Evolutionary conservation across 1,140 invertebrate species (phyloP).

Genomic region (Listronotus oregonensis): DNA sequence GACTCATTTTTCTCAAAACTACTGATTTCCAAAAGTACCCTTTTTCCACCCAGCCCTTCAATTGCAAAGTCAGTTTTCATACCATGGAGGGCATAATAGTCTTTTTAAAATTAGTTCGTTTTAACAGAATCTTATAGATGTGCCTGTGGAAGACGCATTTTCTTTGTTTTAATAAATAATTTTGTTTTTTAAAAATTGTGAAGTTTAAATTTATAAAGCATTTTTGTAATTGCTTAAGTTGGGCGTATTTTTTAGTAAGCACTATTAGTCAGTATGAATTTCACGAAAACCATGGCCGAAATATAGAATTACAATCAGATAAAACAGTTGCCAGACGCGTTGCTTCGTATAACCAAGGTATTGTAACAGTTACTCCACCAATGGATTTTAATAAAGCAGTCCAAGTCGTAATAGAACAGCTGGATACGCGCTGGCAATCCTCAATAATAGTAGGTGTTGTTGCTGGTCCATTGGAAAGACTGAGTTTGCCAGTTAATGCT

Average conservation of each 20-base stretch:
- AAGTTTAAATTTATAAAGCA: too few relatives aligned
- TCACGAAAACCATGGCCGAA: conserved; percentile 58
- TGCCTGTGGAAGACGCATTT: too few relatives aligned
- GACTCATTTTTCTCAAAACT: too few relatives aligned
- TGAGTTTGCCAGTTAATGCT: conserved; percentile 71
- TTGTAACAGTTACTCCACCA: conserved; percentile 63
- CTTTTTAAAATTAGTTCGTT: too few relatives aligned
- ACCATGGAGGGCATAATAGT: too few relatives aligned
- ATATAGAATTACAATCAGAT: conserved; percentile 66
- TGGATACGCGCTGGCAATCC: conserved; percentile 79
- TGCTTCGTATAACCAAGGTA: conserved; percentile 78
- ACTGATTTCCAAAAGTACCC: too few relatives aligned
- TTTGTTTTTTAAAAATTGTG: too few relatives aligned
- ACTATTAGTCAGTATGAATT: conserved; percentile 33
- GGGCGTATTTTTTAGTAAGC: neutral
- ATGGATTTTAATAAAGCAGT: conserved; percentile 54
- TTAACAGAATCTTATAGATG: too few relatives aligned
- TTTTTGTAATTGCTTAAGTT: too few relatives aligned
- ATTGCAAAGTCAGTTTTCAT: too few relatives aligned
- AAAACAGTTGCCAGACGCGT: conserved; percentile 66
- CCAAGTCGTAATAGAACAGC: conserved; percentile 73
- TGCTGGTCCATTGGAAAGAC: conserved; percentile 69
- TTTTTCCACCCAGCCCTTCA: too few relatives aligned
- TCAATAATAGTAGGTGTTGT: conserved; percentile 78
- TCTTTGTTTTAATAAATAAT: too few relatives aligned